Percentiles rank a stretch among this genome's conserved stretches.
Evolutionary conservation across 2,113 vertebrate genomes (phyloP).

Genomic region (Scatophagus argus): DNA sequence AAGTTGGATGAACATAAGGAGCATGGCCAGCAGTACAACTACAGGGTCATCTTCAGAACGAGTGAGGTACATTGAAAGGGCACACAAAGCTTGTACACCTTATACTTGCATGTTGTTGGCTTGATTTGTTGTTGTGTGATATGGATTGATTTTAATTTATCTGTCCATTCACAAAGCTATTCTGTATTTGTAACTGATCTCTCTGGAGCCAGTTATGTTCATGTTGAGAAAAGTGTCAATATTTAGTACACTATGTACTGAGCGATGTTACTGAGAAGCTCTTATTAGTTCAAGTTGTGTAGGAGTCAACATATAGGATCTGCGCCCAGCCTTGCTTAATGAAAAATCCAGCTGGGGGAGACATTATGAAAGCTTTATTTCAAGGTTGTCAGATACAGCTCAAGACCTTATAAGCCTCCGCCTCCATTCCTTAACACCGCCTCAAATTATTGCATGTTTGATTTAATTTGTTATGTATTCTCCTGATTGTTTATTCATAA

Average conservation of each 20-base stretch:
- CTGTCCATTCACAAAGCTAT: slow-evolving; percentile 1
- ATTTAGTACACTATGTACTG: slow-evolving; percentile 43
- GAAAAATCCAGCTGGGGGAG: slow-evolving; percentile 11
- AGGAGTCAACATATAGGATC: slow-evolving; percentile 49
- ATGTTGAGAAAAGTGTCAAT: slow-evolving; percentile 38
- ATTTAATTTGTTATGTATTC: slow-evolving; percentile 27
- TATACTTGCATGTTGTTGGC: background rate
- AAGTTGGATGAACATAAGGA: slow-evolving; percentile 98
- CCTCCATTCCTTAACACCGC: slow-evolving; percentile 7
- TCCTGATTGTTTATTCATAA: slow-evolving; percentile 11
- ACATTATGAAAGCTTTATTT: slow-evolving; percentile 29
- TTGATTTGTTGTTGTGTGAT: background rate
- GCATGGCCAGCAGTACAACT: slow-evolving; percentile 95
- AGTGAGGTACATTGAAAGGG: slow-evolving; percentile 88
- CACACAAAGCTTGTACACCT: background rate
- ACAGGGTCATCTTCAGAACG: slow-evolving; percentile 96
- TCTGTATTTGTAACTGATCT: slow-evolving; percentile 15
- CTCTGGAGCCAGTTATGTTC: slow-evolving; percentile 30
- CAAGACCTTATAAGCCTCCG: slow-evolving; percentile 1
- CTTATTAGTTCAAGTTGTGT: slow-evolving; percentile 58
- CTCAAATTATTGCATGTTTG: slow-evolving; percentile 12
- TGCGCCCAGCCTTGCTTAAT: background rate
- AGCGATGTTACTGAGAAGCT: slow-evolving; percentile 40
- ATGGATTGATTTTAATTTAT: background rate
- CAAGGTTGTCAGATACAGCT: slow-evolving; percentile 27